A percentile compares a stretch with the other conserved stretches of the same genome.
Conservation (phyloP, 2,888 invertebrate species). For the Saturnia japonica region DNA sequence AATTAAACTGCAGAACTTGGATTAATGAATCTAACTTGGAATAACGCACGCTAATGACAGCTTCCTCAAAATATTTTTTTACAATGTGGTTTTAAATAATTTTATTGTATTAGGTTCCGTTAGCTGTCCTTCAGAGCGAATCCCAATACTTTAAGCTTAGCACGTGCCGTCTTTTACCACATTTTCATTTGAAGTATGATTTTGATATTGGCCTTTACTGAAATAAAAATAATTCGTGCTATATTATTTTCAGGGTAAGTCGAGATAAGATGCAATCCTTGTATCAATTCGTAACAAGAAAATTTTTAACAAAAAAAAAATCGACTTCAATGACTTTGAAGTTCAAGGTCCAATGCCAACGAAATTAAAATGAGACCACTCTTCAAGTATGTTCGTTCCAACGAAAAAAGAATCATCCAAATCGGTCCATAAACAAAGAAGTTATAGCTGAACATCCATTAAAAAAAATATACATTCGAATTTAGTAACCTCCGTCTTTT, state of each 20-base stretch:
- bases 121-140: background rate
- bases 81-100: background rate
- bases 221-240: background rate
- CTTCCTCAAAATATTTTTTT: background rate
- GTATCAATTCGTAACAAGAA: too few relatives aligned
- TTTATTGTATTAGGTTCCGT: background rate
- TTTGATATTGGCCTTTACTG: background rate
- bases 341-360: too few relatives aligned
- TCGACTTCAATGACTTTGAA: too few relatives aligned
- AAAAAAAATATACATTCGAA: too few relatives aligned
- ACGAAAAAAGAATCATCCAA: too few relatives aligned
- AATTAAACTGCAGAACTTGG: constrained; percentile 36
- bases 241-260: background rate
- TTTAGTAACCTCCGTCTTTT: too few relatives aligned
- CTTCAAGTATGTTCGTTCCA: too few relatives aligned
- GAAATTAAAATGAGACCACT: too few relatives aligned
- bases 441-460: too few relatives aligned
- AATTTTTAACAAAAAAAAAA: too few relatives aligned
- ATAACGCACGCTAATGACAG: background rate
- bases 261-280: too few relatives aligned
- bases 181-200: background rate
- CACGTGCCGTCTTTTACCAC: background rate
- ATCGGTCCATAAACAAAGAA: too few relatives aligned
- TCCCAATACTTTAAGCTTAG: background rate
- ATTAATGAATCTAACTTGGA: constrained; percentile 26